Percentiles rank a stretch among this genome's conserved stretches.
Evolutionary conservation across 2,113 vertebrate species (phyloP).

Genomic region (Triplophysa dalaica): DNA sequence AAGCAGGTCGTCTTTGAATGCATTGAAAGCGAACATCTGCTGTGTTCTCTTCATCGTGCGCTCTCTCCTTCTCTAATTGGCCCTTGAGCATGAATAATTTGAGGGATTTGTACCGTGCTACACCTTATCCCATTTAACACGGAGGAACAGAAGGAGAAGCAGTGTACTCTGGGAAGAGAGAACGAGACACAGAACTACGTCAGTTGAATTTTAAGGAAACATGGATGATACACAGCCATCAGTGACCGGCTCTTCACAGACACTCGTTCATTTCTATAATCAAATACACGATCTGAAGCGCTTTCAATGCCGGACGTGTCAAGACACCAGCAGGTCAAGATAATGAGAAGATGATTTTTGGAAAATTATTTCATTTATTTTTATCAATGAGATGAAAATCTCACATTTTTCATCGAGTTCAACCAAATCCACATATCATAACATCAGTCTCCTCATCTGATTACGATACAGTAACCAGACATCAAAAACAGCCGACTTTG

Average conservation of each 20-base stretch:
- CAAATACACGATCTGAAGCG: slow-evolving; percentile 19
- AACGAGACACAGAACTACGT: background rate
- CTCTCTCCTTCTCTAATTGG: slow-evolving; percentile 59
- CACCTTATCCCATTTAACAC: slow-evolving; percentile 64
- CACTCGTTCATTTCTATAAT: slow-evolving; percentile 36
- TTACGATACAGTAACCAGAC: slow-evolving; percentile 7
- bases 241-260: slow-evolving; percentile 37
- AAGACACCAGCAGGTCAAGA: too few relatives aligned
- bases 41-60: slow-evolving; percentile 42
- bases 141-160: slow-evolving; percentile 31
- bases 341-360: too few relatives aligned
- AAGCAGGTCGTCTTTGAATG: slow-evolving; percentile 36
- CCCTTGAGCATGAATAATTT: slow-evolving; percentile 67
- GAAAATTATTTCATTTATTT: too few relatives aligned
- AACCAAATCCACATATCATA: too few relatives aligned
- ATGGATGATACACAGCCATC: slow-evolving; percentile 43
- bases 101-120: slow-evolving; percentile 61
- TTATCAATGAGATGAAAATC: too few relatives aligned
- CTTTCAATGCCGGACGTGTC: slow-evolving; percentile 20
- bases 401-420: too few relatives aligned
- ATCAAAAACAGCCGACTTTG: slow-evolving; percentile 43
- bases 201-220: slow-evolving; percentile 39
- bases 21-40: slow-evolving; percentile 27
- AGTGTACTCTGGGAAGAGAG: slow-evolving; percentile 34
- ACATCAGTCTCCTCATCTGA: background rate